Evolutionary conservation across 2,888 invertebrate genomes (phyloP), one percentile per base, ranked within the genome.

Genomic region (Yponomeuta malinellus): DNA sequence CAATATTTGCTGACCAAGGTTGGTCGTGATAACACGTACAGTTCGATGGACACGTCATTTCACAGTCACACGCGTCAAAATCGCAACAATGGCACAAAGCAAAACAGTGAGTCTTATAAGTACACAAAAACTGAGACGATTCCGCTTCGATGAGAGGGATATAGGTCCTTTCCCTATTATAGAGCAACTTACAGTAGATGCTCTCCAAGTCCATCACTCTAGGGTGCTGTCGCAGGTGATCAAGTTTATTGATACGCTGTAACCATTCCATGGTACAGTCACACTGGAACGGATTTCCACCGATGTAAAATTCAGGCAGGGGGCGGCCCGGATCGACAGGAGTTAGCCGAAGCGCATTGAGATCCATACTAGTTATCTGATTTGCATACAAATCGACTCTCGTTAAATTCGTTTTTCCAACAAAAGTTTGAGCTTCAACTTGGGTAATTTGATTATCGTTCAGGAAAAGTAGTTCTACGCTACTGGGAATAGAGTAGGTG

Each of bases 201-300:
- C 96, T 96, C 79, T 97, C 97, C 77, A 97, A 93, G 84, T 97
- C 97, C 96, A 97, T 97, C 72, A 97, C 97, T 76, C 95, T 93
- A n/a, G 97, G 97, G 89, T 97, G 97, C 83, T 97, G 97, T 72
- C 97, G 93, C 71, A 97, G 93, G 78, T 96, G 95, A 79, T 96
- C 95, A 77, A 96, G 92, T 84, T 96, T 95, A 86, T 98, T 97
- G 84, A 98, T 97, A 78, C 97, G 94, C 85, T 98, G 97, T 80
- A 98, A 89, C 98, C 98, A 98, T 84, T 98, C 98, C 95, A 98
- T 97, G 77, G 97, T 97, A 93, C 98, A 98, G 86, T 98, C 97
- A 83, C 98, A 98, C 79, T 96, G 95, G 84, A 98, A 97, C 63
- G 98, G 98, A 93, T 98, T 98, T 71, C 97, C 97, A 63, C 97